Evolutionary conservation across 2,888 invertebrate species (phyloP), one percentile per base, ranked within the genome.

Genomic region (Carpatolechia fugitivella): DNA sequence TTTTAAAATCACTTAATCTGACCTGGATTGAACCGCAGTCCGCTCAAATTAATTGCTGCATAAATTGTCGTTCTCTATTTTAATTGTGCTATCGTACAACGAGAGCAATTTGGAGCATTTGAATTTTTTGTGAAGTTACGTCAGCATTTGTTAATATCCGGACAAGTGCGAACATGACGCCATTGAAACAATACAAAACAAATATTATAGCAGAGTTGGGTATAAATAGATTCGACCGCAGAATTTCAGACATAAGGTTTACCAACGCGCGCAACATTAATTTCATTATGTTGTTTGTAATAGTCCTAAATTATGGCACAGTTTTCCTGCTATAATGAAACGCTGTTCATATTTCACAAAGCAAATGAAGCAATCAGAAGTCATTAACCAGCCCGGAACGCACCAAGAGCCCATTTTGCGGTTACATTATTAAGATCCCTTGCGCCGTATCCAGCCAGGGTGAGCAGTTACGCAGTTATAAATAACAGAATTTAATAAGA

Each of bases 1-100:
- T 85, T 78, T 83, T 78, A 80, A 86, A 86, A 86, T 84, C 85
- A 86, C 85, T 88, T 84, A 82, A 83, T 85, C 82, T 85, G 87
- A 86, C 85, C 86, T 78, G 81, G 79, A 85, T 87, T 76, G 82
- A 83, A 82, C 78, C 82, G 70, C 73, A 78, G 78, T 73, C 74
- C 78, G 80, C 83, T 79, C 74, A 80, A 79, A 80, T 74, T 86
- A 84, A 86, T 85, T 85, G 85, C 85, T 80, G 85, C 77, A 86
- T 85, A 85, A 85, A 84, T 85, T 82, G 74, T 80, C 76, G 81
- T 72, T 73, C 72, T 73, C 77, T 69, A 69, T 79, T 78, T 82
- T 80, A 80, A 80, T 85, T 80, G 80, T 82, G 65, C 74, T 61
- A 16, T 18, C 18, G 52, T 30, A 33, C 41, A 40, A 18, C 50